A percentile compares a stretch with the other conserved stretches of the same genome.
These are phyloP conservation scores for Schizaphis graminum DNA, from an alignment of 2,888 invertebrate genomes.

Conservation along the genomic window DNA sequence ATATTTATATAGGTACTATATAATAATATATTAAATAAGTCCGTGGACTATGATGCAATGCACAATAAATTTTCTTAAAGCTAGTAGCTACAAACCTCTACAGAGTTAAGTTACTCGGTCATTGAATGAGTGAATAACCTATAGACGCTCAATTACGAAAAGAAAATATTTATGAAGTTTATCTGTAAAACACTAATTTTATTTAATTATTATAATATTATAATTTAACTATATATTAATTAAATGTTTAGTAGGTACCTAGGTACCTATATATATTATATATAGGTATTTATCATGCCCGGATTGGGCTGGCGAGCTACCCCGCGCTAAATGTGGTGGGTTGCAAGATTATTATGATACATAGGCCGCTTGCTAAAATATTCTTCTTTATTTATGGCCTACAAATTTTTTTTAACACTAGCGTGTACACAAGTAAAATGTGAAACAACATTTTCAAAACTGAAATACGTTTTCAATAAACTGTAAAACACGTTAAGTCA, in stretches of 20 bases:
- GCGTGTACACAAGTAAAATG: no score
- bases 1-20: background rate
- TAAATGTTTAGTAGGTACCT: no score
- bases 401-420: no score
- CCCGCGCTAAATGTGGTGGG: no score
- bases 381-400: no score
- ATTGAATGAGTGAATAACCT: background rate
- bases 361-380: no score
- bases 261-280: no score
- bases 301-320: no score
- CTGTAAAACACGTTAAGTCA: background rate
- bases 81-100: background rate
- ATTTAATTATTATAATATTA: background rate
- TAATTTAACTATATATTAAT: background rate
- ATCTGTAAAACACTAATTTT: background rate
- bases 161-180: background rate
- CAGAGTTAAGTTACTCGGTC: background rate
- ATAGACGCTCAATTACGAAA: background rate
- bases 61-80: background rate
- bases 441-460: background rate
- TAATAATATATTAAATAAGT: no score
- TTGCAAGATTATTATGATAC: no score
- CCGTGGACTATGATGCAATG: background rate
- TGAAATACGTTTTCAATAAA: slow-evolving; percentile 7
- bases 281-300: background rate